phyloP scores from a whole-genome alignment of 2,113 vertebrate genomes.

The Athene cunicularia region DNA sequence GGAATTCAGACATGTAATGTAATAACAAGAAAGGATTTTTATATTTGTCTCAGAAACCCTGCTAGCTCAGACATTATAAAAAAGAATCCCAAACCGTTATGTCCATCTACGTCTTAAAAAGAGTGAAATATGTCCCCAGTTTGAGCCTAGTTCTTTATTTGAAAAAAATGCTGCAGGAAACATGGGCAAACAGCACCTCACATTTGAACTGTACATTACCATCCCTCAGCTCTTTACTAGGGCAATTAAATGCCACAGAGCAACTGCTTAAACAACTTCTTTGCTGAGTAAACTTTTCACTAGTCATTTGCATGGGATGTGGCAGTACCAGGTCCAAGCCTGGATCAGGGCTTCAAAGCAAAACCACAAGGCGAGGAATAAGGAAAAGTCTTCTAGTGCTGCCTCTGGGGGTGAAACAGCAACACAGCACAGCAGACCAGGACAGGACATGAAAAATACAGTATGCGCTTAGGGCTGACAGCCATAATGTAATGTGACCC shows the following conservation, averaged over 20 bases:
- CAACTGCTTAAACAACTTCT: neutral
- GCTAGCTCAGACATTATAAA: slow-evolving; percentile 21
- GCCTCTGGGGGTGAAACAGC: slow-evolving; percentile 1
- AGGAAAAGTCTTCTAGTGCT: neutral
- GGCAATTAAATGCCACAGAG: neutral
- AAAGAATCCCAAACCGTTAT: neutral
- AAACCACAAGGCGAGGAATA: neutral
- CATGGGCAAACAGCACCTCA: slow-evolving; percentile 6
- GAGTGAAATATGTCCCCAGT: neutral
- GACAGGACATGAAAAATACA: slow-evolving; percentile 41
- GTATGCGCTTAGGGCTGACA: slow-evolving; percentile 16
- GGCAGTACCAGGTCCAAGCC: neutral
- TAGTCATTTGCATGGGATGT: neutral
- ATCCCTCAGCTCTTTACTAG: neutral
- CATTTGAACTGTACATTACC: neutral
- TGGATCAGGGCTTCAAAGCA: neutral
- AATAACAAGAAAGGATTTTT: slow-evolving; percentile 42
- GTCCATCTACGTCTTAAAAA: neutral
- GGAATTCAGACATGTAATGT: slow-evolving; percentile 55
- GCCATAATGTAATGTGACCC: slow-evolving; percentile 49
- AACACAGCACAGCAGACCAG: neutral
- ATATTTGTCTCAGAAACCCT: slow-evolving; percentile 37
- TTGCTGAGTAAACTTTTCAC: neutral
- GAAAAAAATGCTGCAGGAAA: neutral
- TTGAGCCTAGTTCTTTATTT: neutral